Base-by-base conservation (phyloP, 1,140 invertebrate genomes). In the Yoshiicerus persimilis region DNA sequence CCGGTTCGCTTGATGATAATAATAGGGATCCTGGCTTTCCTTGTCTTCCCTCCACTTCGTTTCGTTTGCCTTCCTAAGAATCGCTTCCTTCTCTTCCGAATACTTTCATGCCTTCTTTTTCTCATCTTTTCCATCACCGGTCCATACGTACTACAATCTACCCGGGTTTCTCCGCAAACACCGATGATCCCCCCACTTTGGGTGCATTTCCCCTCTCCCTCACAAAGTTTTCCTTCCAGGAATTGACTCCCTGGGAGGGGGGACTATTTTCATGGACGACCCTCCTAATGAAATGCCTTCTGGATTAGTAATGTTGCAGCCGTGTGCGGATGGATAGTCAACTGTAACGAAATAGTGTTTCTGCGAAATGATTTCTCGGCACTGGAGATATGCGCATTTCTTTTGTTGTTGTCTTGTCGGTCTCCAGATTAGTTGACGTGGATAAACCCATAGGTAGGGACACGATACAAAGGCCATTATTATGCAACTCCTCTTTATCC, bases 1-100 rank as follows among this genome's bases (percentile, higher is more conserved):
- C 77, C 86, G 86, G 86, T 75, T 87, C 66, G 86, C 62, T 87
- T 87, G 86, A 87, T 87, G 86, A 87, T 70, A 70, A 70, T 87
- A 75, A 87, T 87, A 64, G 36, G 64, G 64, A 66, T 66, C 11
- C 8, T 47, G 41, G 64, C 23, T 70, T 70, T n/a, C n/a, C 27
- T 70, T 30, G 23, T 25, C 27, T 70, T 9, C n/a, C 8, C 20
- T 20, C n/a, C n/a, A n/a, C 39, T 64, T n/a, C 62, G 23, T 13
- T 70, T 25, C 27, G 9, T 70, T 30, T 70, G 11, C 25, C 64
- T 0, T 30, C 25, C 13, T 10, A 27, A 1, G n/a, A 66, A 66
- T 70, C 25, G 10, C 8, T 1, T 4, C 2, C 62, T 64, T 64
- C 62, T 11, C 47, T 56, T 56, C 8, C 6, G 13, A 56, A 56